Evolutionary conservation across 2,113 vertebrate genomes (phyloP).

Genomic region (Halichoeres trimaculatus): DNA sequence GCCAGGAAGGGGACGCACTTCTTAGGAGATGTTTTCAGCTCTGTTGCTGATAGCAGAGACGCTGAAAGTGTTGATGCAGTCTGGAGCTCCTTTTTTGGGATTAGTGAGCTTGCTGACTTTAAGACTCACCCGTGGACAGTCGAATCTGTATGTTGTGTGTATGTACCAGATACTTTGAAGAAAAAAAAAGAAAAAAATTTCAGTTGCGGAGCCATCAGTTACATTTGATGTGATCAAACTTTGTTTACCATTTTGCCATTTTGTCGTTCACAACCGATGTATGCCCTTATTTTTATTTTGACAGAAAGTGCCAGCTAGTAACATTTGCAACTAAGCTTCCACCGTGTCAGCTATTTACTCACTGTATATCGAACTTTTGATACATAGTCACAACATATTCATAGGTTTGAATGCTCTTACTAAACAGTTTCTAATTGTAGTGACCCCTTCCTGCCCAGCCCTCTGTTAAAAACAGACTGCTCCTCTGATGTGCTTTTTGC

Average conservation of each 20-base stretch:
- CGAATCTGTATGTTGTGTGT: constrained; percentile 73
- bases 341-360: constrained; percentile 67
- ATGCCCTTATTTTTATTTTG: constrained; percentile 74
- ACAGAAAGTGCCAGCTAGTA: constrained; percentile 72
- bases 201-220: constrained; percentile 62
- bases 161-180: constrained; percentile 65
- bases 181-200: background rate
- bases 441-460: constrained; percentile 30
- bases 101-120: constrained; percentile 46
- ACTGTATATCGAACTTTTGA: constrained; percentile 66
- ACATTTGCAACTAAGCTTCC: constrained; percentile 63
- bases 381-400: constrained; percentile 72
- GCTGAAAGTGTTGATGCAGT: constrained; percentile 43
- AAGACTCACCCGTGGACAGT: constrained; percentile 63
- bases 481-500: constrained; percentile 47
- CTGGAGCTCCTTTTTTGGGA: constrained; percentile 61
- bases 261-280: constrained; percentile 63
- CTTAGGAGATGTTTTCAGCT: constrained; percentile 50
- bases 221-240: constrained; percentile 67
- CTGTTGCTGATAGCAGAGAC: constrained; percentile 47
- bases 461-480: constrained; percentile 26
- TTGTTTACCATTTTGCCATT: constrained; percentile 59
- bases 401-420: constrained; percentile 70
- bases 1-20: constrained; percentile 57
- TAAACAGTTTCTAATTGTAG: constrained; percentile 51